A percentile compares a stretch with the other conserved stretches of the same genome.
These are phyloP conservation scores for Dicroscelio sp. DNA, from an alignment of 2,888 invertebrate species.

Conservation along the genomic window DNA sequence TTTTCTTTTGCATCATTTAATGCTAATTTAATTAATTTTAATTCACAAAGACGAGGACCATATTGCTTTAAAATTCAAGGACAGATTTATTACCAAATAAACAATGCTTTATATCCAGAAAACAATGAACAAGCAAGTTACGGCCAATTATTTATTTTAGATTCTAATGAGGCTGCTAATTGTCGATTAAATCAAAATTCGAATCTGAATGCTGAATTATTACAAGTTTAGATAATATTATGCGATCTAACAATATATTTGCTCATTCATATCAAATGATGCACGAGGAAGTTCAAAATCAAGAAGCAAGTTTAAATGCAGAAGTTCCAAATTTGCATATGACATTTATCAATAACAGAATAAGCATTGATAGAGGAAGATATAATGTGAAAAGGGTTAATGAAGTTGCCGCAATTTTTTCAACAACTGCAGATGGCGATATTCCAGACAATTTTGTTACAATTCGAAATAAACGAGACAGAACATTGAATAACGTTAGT, in stretches of 20 bases:
- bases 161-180: background rate
- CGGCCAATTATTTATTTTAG: slow-evolving; percentile 17
- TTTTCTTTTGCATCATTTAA: slow-evolving; percentile 31
- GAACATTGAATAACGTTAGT: slow-evolving; percentile 66
- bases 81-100: slow-evolving; percentile 28
- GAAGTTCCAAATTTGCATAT: background rate
- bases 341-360: slow-evolving; percentile 52
- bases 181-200: background rate
- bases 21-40: slow-evolving; percentile 12
- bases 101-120: slow-evolving; percentile 12
- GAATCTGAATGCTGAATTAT: background rate
- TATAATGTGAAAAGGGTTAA: slow-evolving; percentile 55
- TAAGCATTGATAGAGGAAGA: slow-evolving; percentile 67
- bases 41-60: slow-evolving; percentile 14
- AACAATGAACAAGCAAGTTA: background rate
- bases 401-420: slow-evolving; percentile 72
- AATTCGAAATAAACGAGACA: slow-evolving; percentile 70
- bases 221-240: background rate
- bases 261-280: slow-evolving; percentile 26
- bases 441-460: slow-evolving; percentile 80
- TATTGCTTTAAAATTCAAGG: slow-evolving; percentile 10
- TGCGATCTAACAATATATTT: background rate
- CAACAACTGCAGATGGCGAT: slow-evolving; percentile 78
- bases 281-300: slow-evolving; percentile 1
- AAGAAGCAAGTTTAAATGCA: background rate